Percentiles rank a stretch among this genome's conserved stretches.
These are phyloP conservation scores for Drosophila silvestris DNA, from an alignment of 2,888 invertebrate genomes.

Conservation along the genomic window DNA sequence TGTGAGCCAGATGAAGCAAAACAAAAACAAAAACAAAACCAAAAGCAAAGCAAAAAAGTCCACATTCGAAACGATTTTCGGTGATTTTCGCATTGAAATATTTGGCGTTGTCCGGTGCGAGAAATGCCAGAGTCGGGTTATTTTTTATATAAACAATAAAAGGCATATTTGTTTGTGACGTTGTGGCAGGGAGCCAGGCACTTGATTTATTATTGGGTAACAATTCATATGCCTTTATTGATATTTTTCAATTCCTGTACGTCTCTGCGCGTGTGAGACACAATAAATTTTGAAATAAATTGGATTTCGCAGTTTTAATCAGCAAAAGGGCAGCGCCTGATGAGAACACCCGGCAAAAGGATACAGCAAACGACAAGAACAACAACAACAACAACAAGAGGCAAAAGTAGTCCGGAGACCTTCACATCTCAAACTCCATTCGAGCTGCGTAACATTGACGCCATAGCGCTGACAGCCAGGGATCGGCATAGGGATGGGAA, in stretches of 20 bases:
- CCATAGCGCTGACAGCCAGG: constrained; percentile 56
- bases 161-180: constrained; percentile 74
- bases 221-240: constrained; percentile 80
- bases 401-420: constrained; percentile 28
- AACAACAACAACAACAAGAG: neutral
- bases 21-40: constrained; percentile 7
- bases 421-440: constrained; percentile 35
- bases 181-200: constrained; percentile 32
- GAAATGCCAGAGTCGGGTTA: constrained; percentile 60
- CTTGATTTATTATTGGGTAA: constrained; percentile 81
- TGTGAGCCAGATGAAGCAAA: neutral
- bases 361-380: neutral
- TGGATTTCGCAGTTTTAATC: constrained; percentile 81
- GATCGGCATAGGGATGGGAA: constrained; percentile 18
- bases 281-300: constrained; percentile 82
- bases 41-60: constrained; percentile 30
- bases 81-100: constrained; percentile 79
- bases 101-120: constrained; percentile 73
- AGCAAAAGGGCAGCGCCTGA: constrained; percentile 66
- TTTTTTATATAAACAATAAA: constrained; percentile 73
- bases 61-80: constrained; percentile 67
- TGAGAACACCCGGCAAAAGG: constrained; percentile 51
- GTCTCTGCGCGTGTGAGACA: constrained; percentile 76
- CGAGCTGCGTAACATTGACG: constrained; percentile 43
- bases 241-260: constrained; percentile 78